phyloP scores from a whole-genome alignment of 2,888 invertebrate species.

The Lasioglossum figueresi region DNA sequence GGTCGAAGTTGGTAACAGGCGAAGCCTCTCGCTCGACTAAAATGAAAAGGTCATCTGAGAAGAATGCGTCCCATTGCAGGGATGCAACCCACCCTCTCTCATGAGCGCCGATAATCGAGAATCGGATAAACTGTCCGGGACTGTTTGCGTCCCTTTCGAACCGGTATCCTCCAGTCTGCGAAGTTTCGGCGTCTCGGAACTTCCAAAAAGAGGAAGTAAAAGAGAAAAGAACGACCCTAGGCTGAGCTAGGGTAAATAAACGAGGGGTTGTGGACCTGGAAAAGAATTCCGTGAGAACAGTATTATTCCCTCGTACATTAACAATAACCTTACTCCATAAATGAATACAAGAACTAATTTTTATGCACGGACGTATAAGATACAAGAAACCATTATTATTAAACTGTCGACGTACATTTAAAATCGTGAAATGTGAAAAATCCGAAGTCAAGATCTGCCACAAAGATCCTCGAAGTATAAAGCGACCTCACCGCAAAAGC shows the following conservation, averaged over 20 bases:
- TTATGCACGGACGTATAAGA: no score
- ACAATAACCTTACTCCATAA: background rate
- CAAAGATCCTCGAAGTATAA: background rate
- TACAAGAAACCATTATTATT: background rate
- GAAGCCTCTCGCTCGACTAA: conserved; percentile 8
- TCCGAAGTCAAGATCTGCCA: background rate
- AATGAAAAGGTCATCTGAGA: conserved; percentile 27
- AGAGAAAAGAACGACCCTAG: background rate
- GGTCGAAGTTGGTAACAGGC: background rate
- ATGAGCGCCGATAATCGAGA: conserved; percentile 42
- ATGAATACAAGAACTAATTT: no score
- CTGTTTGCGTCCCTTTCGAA: conserved; percentile 1
- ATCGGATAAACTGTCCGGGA: conserved; percentile 40
- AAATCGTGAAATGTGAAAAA: background rate
- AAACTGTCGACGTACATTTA: no score
- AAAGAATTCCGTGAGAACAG: background rate
- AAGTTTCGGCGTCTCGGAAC: conserved; percentile 51
- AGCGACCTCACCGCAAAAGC: background rate
- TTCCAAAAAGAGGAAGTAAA: conserved; percentile 17
- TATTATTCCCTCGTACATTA: background rate
- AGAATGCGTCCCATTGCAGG: background rate
- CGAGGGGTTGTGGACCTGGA: background rate
- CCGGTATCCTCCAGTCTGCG: conserved; percentile 31
- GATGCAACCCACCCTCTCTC: background rate
- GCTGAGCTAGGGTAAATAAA: conserved; percentile 25